Evolutionary conservation across 2,113 vertebrate species (phyloP), one percentile per base, ranked within the genome.

Genomic region (Brachyistius frenatus): DNA sequence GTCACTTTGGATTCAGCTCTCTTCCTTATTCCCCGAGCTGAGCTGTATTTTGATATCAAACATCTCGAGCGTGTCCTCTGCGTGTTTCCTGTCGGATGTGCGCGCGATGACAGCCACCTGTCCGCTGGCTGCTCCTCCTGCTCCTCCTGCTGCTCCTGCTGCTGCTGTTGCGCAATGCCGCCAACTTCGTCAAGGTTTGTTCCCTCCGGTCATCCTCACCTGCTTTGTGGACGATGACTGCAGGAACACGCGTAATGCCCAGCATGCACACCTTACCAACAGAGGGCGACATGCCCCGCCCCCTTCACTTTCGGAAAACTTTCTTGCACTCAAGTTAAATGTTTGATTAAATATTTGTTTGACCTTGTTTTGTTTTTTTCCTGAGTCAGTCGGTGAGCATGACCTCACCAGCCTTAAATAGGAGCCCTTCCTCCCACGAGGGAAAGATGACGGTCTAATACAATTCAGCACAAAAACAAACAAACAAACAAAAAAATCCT

Each of bases 101-200:
- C 1, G 73, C 2, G 72, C 10, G 86, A 57, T 54, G 68, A 66
- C 76, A 54, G 64, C 71, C 84, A 87, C 79, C 83, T 90, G 87
- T 86, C 81, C 16, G 46, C 55, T 7, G 37, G 46, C 33, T 69
- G 23, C 23, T 23, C 23, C 23, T 23, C 23, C 23, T 23, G 23
- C 23, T 23, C 23, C 23, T 23, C 23, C 23, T 23, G 23, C 23
- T 23, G 1, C 23, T 23, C 23, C 23, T 23, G 23, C 32, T 33
- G 30, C 23, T 39, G 57, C 63, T 62, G 16, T 16, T 53, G 65
- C 61, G 64, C 53, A 69, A 46, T 33, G 44, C 58, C 54, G 70
- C 57, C 69, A 65, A 67, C 68, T 75, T 53, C 54, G 41, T 58
- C 68, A 35, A 5, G 55, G 52, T 57, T 55, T 56, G 57, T 79